Evolutionary conservation across 2,888 invertebrate genomes (phyloP), one percentile per base, ranked within the genome.

Genomic region (Therioaphis trifolii): DNA sequence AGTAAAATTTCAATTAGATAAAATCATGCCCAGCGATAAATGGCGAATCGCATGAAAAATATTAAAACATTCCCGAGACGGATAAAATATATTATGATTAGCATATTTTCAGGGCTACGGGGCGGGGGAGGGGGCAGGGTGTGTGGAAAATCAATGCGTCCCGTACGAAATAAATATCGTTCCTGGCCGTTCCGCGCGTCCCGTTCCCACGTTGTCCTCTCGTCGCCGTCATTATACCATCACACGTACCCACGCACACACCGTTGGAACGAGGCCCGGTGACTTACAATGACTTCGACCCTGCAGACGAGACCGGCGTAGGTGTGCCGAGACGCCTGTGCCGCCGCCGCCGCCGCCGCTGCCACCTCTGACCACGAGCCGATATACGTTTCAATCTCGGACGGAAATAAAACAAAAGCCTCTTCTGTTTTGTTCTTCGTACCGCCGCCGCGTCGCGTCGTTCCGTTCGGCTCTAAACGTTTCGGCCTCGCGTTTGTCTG

Each of bases 371-470:
- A 68, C 5, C 4, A 18, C 21, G 18, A 35, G 21, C 52, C 9
- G 24, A 78, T 79, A 78, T 79, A 69, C n/a, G 68, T 69, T 79
- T 69, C 68, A 79, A 69, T 69, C 78, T 79, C 15, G 14, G 78
- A 79, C 68, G 2, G n/a, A 79, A 79, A 79, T 79, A 79, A 69
- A 79, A 79, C 68, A 55, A 79, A 79, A 55, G 55, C 68, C n/a
- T 69, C 78, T 55, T n/a, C 43, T 68, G 52, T 27, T 18, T 35
- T 7, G 15, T 52, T n/a, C 18, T 14, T 11, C 9, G 4, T 21
- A 15, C 18, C 12, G 14, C 2, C 14, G 12, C 61, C 58, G 55
- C 24, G 9, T 21, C n/a, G n/a, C 55, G 21, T 21, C 58, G 11
- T 21, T 21, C 35, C 12, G 12, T 78, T 78, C 55, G 40, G 69